A percentile compares a stretch with the other conserved stretches of the same genome.
These are phyloP conservation scores for Chironomus tentans DNA, from an alignment of 2,888 invertebrate species.

Conservation along the genomic window DNA sequence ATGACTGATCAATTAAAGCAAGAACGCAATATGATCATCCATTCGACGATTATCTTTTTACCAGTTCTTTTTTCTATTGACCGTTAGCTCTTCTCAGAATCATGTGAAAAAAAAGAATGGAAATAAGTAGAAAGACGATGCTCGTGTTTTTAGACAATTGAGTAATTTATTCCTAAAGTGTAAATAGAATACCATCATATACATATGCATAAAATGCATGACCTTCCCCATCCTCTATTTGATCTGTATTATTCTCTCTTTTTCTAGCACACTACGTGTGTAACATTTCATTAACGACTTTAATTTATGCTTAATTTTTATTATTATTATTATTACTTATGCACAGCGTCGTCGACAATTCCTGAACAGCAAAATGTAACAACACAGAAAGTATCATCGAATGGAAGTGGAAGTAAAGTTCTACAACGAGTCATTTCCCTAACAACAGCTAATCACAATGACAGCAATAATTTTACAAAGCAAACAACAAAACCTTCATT, in stretches of 20 bases:
- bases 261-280: not conserved
- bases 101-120: not conserved
- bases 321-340: conserved; percentile 35
- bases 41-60: too few relatives aligned
- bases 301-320: conserved; percentile 29
- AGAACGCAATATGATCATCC: too few relatives aligned
- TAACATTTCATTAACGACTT: conserved; percentile 10
- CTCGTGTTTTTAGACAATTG: not conserved
- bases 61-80: not conserved
- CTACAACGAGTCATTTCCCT: conserved; percentile 77
- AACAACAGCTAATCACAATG: conserved; percentile 57
- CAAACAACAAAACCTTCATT: conserved; percentile 59
- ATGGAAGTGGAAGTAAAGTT: conserved; percentile 62
- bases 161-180: not conserved
- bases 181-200: not conserved
- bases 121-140: too few relatives aligned
- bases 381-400: not conserved
- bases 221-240: conserved; percentile 34
- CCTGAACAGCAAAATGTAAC: conserved; percentile 25
- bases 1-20: too few relatives aligned
- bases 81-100: not conserved
- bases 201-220: not conserved
- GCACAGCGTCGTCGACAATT: conserved; percentile 42
- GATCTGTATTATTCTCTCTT: not conserved
- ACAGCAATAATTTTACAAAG: conserved; percentile 34